Percentiles rank a stretch among this genome's conserved stretches.
These are phyloP conservation scores for Platypus cylindrus DNA, from an alignment of 2,888 invertebrate genomes.

Conservation along the genomic window DNA sequence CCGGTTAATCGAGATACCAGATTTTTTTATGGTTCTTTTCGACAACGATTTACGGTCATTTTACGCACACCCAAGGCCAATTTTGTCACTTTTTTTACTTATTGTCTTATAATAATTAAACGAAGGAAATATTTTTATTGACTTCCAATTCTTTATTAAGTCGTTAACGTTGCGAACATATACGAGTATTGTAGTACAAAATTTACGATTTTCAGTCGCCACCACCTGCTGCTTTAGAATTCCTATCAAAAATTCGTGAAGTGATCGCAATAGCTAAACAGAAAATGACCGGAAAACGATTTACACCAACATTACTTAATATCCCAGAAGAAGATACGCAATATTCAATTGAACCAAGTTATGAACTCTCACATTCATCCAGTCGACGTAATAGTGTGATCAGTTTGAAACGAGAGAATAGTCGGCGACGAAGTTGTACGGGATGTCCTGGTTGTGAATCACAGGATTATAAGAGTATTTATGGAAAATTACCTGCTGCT, in stretches of 20 bases:
- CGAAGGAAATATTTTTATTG: no score
- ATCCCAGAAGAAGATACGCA: slow-evolving; percentile 69
- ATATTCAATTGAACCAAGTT: slow-evolving; percentile 38
- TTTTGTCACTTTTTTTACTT: no score
- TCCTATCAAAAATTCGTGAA: slow-evolving; percentile 77
- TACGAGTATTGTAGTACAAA: slow-evolving; percentile 3
- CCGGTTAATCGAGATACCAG: no score
- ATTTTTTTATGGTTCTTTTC: no score
- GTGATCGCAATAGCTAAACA: slow-evolving; percentile 82
- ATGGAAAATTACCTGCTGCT: slow-evolving; percentile 31
- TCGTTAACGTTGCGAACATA: no score
- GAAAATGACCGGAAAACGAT: slow-evolving; percentile 72
- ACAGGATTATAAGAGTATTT: slow-evolving; percentile 28
- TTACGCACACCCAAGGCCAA: no score
- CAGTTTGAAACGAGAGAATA: slow-evolving; percentile 50
- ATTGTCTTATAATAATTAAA: no score
- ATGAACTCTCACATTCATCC: slow-evolving; percentile 31
- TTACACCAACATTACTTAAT: slow-evolving; percentile 61
- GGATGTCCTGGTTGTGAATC: slow-evolving; percentile 58
- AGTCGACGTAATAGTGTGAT: slow-evolving; percentile 44
- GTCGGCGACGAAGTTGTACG: slow-evolving; percentile 44
- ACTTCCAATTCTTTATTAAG: no score
- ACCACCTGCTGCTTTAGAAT: slow-evolving; percentile 81
- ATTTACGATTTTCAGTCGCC: slow-evolving; percentile 54
- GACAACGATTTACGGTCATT: no score